Conservation (phyloP, 2,888 invertebrate genomes). For the Microdon myrmicae region DNA sequence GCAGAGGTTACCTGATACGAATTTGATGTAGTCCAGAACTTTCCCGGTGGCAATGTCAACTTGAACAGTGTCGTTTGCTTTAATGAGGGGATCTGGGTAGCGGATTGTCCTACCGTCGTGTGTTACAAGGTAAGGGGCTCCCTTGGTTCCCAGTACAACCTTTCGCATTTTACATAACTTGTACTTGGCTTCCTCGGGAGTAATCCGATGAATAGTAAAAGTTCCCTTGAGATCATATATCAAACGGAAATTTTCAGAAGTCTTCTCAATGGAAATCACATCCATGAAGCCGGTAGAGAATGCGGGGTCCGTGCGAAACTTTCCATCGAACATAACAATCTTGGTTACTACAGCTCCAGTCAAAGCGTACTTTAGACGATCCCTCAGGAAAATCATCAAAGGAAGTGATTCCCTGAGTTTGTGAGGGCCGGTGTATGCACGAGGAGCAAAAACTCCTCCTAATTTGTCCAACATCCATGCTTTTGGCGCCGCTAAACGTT, state of each 20-base stretch:
- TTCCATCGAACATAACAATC: constrained; percentile 98
- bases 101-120: constrained; percentile 98
- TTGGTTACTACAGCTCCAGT: constrained; percentile 97
- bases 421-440: constrained; percentile 98
- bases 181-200: constrained; percentile 98
- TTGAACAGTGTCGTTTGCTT: constrained; percentile 96
- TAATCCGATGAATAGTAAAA: constrained; percentile 96
- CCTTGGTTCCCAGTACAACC: constrained; percentile 91
- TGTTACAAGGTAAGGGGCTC: constrained; percentile 93
- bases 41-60: constrained; percentile 93
- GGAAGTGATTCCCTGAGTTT: constrained; percentile 97
- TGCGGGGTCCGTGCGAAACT: constrained; percentile 96
- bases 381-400: constrained; percentile 94
- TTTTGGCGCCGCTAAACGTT: constrained; percentile 98
- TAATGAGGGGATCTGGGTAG: constrained; percentile 97
- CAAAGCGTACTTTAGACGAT: constrained; percentile 97
- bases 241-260: constrained; percentile 95
- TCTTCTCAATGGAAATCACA: constrained; percentile 98
- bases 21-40: constrained; percentile 97
- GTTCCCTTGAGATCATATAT: constrained; percentile 99
- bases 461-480: constrained; percentile 99
- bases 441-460: constrained; percentile 96
- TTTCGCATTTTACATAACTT: constrained; percentile 96
- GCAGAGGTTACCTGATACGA: constrained; percentile 97
- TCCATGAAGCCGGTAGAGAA: constrained; percentile 99